Percentiles rank a stretch among this genome's conserved stretches.
Evolutionary conservation across 2,888 invertebrate species (phyloP).

Genomic region (Patella pellucida): DNA sequence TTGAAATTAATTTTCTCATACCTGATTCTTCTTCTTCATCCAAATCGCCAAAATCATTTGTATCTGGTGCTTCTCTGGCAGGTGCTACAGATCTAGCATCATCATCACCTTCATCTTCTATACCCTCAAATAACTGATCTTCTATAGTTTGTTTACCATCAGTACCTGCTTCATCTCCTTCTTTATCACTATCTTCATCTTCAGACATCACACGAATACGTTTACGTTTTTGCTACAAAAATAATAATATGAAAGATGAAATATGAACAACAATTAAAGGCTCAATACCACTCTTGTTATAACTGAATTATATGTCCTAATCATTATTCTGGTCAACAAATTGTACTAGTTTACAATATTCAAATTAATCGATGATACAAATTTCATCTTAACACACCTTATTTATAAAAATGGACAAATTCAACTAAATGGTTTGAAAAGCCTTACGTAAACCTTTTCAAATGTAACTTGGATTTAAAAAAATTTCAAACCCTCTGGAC

Average conservation of each 20-base stretch:
- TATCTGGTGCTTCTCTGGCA: slow-evolving; percentile 40
- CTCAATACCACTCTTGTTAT: no score
- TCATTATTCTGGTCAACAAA: no score
- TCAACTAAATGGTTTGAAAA: no score
- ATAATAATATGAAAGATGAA: neutral
- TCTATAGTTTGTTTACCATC: slow-evolving; percentile 66
- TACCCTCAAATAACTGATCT: slow-evolving; percentile 68
- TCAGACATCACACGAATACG: slow-evolving; percentile 65
- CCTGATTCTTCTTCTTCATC: slow-evolving; percentile 79
- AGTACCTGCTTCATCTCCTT: slow-evolving; percentile 52
- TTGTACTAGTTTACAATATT: no score
- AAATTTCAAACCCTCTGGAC: no score
- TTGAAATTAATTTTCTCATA: neutral
- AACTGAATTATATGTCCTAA: no score
- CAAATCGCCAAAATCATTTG: slow-evolving; percentile 82
- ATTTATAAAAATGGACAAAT: no score
- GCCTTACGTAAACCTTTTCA: no score
- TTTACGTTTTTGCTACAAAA: slow-evolving; percentile 59
- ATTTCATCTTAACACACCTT: no score
- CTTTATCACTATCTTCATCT: slow-evolving; percentile 69
- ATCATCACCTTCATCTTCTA: slow-evolving; percentile 54
- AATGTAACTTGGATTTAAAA: no score
- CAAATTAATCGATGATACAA: no score
- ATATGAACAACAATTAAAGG: no score
- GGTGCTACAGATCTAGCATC: slow-evolving; percentile 43